phyloP scores from a whole-genome alignment of 92 coral and sea anemone genomes.

The Porites lobata region DNA sequence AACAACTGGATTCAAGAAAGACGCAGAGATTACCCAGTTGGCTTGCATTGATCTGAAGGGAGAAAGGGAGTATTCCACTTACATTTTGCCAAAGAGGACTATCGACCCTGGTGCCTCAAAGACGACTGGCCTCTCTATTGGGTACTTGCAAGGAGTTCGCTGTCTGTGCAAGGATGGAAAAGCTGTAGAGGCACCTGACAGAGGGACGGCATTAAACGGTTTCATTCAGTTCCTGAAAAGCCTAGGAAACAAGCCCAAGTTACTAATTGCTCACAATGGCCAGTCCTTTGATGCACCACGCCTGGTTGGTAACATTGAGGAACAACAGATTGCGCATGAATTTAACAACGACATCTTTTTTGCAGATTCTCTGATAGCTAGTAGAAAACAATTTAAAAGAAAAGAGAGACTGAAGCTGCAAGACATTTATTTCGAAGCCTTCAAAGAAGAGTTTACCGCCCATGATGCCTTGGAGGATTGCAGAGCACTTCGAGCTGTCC shows the following conservation, averaged over 20 bases:
- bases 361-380: constrained; percentile 24
- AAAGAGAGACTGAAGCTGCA: constrained; percentile 18
- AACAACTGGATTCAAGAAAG: constrained; percentile 25
- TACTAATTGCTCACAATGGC: constrained; percentile 42
- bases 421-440: constrained; percentile 21
- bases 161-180: constrained; percentile 16
- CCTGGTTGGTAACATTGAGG: background rate
- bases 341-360: background rate
- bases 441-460: constrained; percentile 8
- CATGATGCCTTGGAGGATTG: constrained; percentile 42
- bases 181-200: constrained; percentile 30
- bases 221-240: constrained; percentile 20
- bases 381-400: background rate
- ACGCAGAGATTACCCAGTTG: constrained; percentile 36
- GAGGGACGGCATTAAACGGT: constrained; percentile 17
- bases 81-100: constrained; percentile 27
- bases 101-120: constrained; percentile 35
- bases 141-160: background rate
- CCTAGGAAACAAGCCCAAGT: background rate
- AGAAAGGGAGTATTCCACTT: constrained; percentile 13
- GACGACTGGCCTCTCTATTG: constrained; percentile 37
- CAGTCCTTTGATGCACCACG: constrained; percentile 51
- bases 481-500: constrained; percentile 30
- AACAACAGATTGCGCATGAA: no score
- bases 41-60: constrained; percentile 23